Evolutionary conservation across 2,888 invertebrate genomes (phyloP), one percentile per base, ranked within the genome.

Genomic region (Aphidius colemani): DNA sequence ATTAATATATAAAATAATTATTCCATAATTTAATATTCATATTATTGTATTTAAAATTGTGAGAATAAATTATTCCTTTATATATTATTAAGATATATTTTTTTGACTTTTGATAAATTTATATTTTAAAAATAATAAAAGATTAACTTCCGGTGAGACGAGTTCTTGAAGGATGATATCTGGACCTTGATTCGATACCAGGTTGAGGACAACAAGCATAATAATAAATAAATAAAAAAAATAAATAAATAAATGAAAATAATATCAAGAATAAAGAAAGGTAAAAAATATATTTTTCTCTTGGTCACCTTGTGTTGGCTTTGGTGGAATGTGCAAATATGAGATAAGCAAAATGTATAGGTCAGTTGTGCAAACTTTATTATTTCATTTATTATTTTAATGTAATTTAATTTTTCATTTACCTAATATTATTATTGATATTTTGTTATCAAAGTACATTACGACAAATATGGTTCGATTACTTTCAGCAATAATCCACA

Each of bases 271-370:
- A 69, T 67, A 63, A 67, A 60, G 68, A 63, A 61, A 64, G 56
- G 56, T 39, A 43, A 60, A 60, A 51, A 44, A 51, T 51, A 60
- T 53, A 43, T 51, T 59, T 57, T 51, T 50, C 44, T 55, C 55
- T 48, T 60, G 46, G 65, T 73, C 67, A 70, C 72, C 71, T 73
- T n/a, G n/a, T n/a, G n/a, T n/a, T 72, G 72, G 71, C 70, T 69
- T 66, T 67, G 64, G 45, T 65, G 71, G 72, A 72, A 72, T 72
- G 70, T 63, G 58, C 63, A 50, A 56, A 51, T 57, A 39, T 59
- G 59, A 67, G 67, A 69, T 59, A 62, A 68, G 67, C 66, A 56
- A 56, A 53, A 44, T 45, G 61, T 61, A 57, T 59, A 64, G 56
- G 55, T 64, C 51, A 58, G 58, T 62, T 65, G 62, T 58, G 53